Percentiles rank a stretch among this genome's conserved stretches.
Conservation (phyloP, 2,888 invertebrate genomes). For the Deilephila elpenor region DNA sequence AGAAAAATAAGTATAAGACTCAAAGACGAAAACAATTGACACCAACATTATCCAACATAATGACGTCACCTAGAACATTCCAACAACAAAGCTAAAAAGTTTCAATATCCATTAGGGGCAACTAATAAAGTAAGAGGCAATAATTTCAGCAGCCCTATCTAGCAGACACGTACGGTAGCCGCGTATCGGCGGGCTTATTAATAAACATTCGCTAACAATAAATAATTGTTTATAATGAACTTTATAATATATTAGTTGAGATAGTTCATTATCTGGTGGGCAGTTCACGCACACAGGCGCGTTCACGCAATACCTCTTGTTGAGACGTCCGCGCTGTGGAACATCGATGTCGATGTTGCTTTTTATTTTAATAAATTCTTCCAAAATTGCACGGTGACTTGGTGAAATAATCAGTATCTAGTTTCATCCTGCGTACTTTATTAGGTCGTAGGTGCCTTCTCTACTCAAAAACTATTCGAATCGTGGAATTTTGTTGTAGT, state of each 20-base stretch:
- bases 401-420: no score
- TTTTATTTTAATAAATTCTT: not conserved
- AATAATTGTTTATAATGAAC: slow-evolving; percentile 86
- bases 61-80: not conserved
- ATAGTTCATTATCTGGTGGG: slow-evolving; percentile 81
- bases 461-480: no score
- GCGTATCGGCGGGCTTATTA: slow-evolving; percentile 78
- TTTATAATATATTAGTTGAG: slow-evolving; percentile 85
- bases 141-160: slow-evolving; percentile 49
- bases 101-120: slow-evolving; percentile 36
- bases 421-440: no score
- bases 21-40: not conserved
- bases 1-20: no score
- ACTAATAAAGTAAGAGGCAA: slow-evolving; percentile 14
- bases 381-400: not conserved
- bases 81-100: slow-evolving; percentile 52
- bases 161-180: slow-evolving; percentile 77
- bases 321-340: slow-evolving; percentile 46
- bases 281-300: slow-evolving; percentile 70
- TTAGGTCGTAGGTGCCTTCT: no score
- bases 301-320: slow-evolving; percentile 58
- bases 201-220: slow-evolving; percentile 85
- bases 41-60: not conserved
- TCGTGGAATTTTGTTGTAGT: no score
- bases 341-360: slow-evolving; percentile 33